Evolutionary conservation across 2,797 vertebrate species (phyloP).

Genomic region (Poeciliopsis turneri): DNA sequence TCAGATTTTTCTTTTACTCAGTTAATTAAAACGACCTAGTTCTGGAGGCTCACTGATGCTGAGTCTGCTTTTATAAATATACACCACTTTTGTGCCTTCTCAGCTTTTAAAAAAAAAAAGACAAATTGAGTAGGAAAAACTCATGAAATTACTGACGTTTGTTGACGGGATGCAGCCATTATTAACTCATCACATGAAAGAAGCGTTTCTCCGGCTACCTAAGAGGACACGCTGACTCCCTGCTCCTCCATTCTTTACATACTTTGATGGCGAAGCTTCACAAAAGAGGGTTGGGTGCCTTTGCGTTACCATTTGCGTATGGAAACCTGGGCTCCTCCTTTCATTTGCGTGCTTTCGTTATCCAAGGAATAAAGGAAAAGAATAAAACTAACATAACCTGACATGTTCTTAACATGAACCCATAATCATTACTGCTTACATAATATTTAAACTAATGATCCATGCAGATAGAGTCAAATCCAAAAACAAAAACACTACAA

Average conservation of each 20-base stretch:
- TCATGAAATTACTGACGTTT: neutral
- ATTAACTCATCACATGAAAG: neutral
- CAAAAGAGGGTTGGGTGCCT: slow-evolving; percentile 46
- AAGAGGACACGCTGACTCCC: slow-evolving; percentile 4
- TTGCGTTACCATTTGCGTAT: neutral
- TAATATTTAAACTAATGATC: neutral
- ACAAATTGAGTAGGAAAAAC: neutral
- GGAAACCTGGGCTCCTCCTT: neutral
- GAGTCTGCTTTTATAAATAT: neutral
- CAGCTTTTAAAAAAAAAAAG: neutral
- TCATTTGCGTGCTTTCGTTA: neutral
- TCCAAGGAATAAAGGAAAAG: neutral
- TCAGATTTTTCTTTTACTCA: neutral
- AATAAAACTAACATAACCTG: neutral
- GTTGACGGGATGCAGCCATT: neutral
- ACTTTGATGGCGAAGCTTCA: slow-evolving; percentile 41
- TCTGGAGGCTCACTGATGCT: neutral
- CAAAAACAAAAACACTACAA: neutral
- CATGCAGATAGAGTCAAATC: no score
- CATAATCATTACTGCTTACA: neutral
- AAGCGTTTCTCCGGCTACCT: slow-evolving; percentile 33
- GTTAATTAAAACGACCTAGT: neutral
- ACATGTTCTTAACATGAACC: neutral
- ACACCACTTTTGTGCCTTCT: neutral
- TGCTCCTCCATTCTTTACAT: slow-evolving; percentile 47